phyloP scores from a whole-genome alignment of 2,797 vertebrate genomes.

The Pangasius sanitwongsei region DNA sequence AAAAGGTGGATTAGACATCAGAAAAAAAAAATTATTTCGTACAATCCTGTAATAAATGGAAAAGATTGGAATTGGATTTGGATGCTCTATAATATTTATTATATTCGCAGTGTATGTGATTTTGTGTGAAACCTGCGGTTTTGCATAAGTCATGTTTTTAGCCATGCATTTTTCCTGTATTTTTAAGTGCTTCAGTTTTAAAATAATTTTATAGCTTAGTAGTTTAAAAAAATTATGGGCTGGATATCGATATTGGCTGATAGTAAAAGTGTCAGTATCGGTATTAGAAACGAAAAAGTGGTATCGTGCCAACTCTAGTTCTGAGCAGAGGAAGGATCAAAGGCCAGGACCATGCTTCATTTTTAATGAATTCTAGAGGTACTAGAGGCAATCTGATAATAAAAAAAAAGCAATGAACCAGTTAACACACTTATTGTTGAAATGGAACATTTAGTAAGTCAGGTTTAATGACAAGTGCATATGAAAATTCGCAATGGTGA shows the following conservation, averaged over 20 bases:
- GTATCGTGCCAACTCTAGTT: neutral
- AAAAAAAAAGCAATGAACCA: neutral
- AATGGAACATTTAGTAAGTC: neutral
- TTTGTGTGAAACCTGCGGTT: neutral
- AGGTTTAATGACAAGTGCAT: neutral
- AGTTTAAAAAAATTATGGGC: neutral
- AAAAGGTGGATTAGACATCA: neutral
- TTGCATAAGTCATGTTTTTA: neutral
- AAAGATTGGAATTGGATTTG: neutral
- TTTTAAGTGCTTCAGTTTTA: neutral
- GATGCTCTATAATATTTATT: neutral
- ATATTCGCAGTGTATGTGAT: neutral
- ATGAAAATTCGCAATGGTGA: neutral
- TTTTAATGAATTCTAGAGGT: neutral
- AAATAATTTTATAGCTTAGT: neutral
- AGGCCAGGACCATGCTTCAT: neutral
- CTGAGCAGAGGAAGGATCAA: neutral
- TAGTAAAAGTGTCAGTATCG: neutral
- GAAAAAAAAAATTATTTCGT: neutral
- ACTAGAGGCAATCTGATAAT: neutral
- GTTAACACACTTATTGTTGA: neutral
- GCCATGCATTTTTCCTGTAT: neutral
- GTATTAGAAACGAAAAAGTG: neutral
- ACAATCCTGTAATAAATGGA: neutral
- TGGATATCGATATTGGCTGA: neutral